Conservation (phyloP, 2,888 invertebrate species). For the Psylliodes chrysocephalus region DNA sequence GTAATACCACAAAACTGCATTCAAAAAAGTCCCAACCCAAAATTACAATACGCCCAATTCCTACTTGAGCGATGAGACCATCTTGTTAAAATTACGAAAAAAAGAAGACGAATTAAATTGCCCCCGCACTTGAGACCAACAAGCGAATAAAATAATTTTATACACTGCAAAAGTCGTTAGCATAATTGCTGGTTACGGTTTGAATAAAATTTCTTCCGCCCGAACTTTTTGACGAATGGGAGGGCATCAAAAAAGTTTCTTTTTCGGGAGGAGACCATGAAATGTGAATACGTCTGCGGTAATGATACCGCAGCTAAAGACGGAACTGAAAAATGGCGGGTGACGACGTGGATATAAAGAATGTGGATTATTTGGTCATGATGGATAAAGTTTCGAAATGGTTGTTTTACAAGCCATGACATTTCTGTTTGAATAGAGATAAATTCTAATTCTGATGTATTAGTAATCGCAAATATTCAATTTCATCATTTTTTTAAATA, state of each 20-base stretch:
- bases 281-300: constrained; percentile 11
- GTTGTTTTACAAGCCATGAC: no score
- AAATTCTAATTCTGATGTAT: no score
- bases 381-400: no score
- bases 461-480: no score
- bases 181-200: constrained; percentile 28
- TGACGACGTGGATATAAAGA: not conserved
- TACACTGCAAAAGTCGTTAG: constrained; percentile 27
- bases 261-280: constrained; percentile 3
- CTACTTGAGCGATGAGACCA: not conserved
- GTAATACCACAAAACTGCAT: no score
- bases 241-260: constrained; percentile 9
- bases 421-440: no score
- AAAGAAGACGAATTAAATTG: constrained; percentile 5
- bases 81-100: constrained; percentile 5
- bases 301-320: constrained; percentile 9
- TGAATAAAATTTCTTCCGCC: constrained; percentile 23
- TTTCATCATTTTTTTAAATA: no score
- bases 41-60: not conserved
- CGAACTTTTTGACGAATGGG: constrained; percentile 21
- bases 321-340: constrained; percentile 8
- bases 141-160: constrained; percentile 21
- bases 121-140: constrained; percentile 13
- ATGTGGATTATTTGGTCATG: no score
- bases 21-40: no score